Evolutionary conservation across 2,888 invertebrate genomes (phyloP), one percentile per base, ranked within the genome.

Genomic region (Colostygia pectinataria): DNA sequence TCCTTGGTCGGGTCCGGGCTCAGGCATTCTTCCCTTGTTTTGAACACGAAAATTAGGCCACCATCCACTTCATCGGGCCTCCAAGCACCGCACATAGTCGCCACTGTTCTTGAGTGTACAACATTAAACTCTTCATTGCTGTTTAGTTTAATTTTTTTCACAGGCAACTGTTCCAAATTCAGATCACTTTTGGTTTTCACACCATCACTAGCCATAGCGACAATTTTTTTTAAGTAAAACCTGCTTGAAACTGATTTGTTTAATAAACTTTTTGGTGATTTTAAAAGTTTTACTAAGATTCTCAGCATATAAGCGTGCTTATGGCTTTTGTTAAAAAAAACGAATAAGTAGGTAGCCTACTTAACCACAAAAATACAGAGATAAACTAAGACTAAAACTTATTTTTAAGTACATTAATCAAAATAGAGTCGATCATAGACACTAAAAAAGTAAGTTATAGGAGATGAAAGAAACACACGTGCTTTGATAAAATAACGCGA

Each of bases 31-130:
- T 77, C 65, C 33, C 89, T 72, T 0, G 68, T 80, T 59, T 82
- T 77, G 14, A 90, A 82, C 7, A 91, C 87, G 23, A 91, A 71
- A 28, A 90, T 71, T 9, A 87, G 60, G 1, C 91, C 91, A 7
- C 91, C 91, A 64, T 91, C 82, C 34, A 76, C 84, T 57, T 91
- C 91, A 5, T 88, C 83, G 24, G 83, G 83, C 45, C 91, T 74
- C 91, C 91, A 91, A 20, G 89, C 75, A 45, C 91, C 91, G 71
- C 91, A 91, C 89, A 90, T 90, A 32, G 90, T 90, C 2, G 78
- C 83, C 7, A 91, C 89, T 47, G 88, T 90, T 56, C 91, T 83
- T 24, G 33, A 38, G 47, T 60, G 68, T 15, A 60, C 43, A n/a
- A 28, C 15, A 12, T 47, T 34, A 41, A 25, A 33, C 40, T 48